A percentile compares a stretch with the other conserved stretches of the same genome.
Conservation (phyloP, 2,888 invertebrate genomes). For the Rhynchonema sp. region DNA sequence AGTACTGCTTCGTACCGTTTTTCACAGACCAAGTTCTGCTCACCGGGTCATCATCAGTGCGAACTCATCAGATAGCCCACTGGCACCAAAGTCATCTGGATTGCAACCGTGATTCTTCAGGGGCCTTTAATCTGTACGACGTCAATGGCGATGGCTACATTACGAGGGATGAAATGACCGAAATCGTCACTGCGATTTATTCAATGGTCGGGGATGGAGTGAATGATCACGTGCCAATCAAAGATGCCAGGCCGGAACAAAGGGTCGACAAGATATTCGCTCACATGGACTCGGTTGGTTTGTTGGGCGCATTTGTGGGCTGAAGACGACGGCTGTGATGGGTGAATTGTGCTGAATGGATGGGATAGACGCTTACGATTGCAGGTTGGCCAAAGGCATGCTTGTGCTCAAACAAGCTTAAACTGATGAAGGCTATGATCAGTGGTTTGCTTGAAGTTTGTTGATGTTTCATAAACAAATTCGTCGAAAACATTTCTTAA, state of each 20-base stretch:
- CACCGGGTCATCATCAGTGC: too few relatives aligned
- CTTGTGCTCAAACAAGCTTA: too few relatives aligned
- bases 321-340: too few relatives aligned
- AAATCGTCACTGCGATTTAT: slow-evolving; percentile 35
- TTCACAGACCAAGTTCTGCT: neutral
- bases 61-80: neutral
- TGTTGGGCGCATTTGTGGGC: neutral
- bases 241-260: slow-evolving; percentile 35
- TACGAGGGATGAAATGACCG: slow-evolving; percentile 31
- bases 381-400: too few relatives aligned
- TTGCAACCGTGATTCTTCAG: slow-evolving; percentile 22
- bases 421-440: too few relatives aligned
- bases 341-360: too few relatives aligned
- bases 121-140: slow-evolving; percentile 36
- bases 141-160: slow-evolving; percentile 36
- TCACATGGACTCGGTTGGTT: slow-evolving; percentile 32
- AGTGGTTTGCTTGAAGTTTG: too few relatives aligned
- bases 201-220: slow-evolving; percentile 26
- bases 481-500: too few relatives aligned
- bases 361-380: too few relatives aligned
- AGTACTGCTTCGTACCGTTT: too few relatives aligned
- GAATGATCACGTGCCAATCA: slow-evolving; percentile 9
- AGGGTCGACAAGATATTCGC: slow-evolving; percentile 35
- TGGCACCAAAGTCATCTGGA: neutral
- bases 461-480: too few relatives aligned